Evolutionary conservation across 2,113 vertebrate species (phyloP), one percentile per base, ranked within the genome.

Genomic region (Charadrius vociferus): DNA sequence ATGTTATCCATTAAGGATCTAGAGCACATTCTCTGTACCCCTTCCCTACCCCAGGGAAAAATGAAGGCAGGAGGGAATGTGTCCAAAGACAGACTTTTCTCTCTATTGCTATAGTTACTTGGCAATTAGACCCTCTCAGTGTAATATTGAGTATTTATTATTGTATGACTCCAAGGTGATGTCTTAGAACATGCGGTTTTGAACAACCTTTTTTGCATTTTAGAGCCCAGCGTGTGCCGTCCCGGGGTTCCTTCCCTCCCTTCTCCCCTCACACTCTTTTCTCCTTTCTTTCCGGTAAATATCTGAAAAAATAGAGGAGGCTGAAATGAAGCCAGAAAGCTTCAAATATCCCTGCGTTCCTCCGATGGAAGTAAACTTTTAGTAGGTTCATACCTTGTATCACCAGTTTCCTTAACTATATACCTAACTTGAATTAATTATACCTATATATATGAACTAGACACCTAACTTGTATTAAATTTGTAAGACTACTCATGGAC

Each of bases 31-130:
- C 90, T 77, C 90, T 93, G 78, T 63, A 90, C 92, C 93, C 92
- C 74, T 82, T 96, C 78, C 68, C 47, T 83, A 86, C 94, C 95
- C 97, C 23, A 61, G 97, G 97, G 97, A 96, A 86, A 90, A 92
- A 93, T 90, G 62, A 68, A 96, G 75, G 90, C 75, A 63, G 93
- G 80, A 94, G 82, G 95, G 77, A 94, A 90, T 4, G 49, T 66
- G 53, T 92, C 95, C 95, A 94, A 45, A n/a, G 93, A 37, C 86
- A 96, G 88, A 59, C 67, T 92, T 90, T 96, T 92, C 68, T 90
- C 86, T 80, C 52, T 59, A 77, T 88, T 87, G 88, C 92, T 95
- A 79, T 62, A 85, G 94, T 94, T 91, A 97, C 70, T 95, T 73
- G 95, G 93, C 91, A 84, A 72, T 86, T 81, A 67, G 52, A 84